These are phyloP conservation scores for Podotricha telesiphe DNA, from an alignment of 2,888 invertebrate genomes.

Conservation along the genomic window DNA sequence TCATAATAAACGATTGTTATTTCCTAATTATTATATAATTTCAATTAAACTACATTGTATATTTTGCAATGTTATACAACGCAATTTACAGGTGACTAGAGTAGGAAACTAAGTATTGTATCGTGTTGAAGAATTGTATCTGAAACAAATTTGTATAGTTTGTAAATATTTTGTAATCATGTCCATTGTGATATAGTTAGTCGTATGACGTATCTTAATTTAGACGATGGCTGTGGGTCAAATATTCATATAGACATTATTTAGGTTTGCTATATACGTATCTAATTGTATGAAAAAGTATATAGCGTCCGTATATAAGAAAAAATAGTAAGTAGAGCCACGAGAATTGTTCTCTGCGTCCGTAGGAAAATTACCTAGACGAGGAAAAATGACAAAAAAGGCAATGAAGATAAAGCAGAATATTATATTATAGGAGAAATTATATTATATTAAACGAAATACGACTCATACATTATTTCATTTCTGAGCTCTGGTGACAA, in stretches of 20 bases:
- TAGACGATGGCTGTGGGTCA: not conserved
- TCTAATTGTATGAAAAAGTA: no score
- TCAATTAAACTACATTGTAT: not conserved
- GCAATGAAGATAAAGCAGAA: no score
- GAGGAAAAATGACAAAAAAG: no score
- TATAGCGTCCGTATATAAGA: no score
- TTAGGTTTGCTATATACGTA: no score
- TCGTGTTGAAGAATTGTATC: not conserved
- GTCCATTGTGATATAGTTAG: not conserved
- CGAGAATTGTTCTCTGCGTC: no score
- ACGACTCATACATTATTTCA: no score
- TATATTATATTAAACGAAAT: no score
- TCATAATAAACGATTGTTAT: slow-evolving; percentile 7
- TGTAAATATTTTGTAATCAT: not conserved
- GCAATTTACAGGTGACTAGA: not conserved
- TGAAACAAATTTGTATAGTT: not conserved
- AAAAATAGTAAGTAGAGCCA: no score
- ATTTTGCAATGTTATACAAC: not conserved
- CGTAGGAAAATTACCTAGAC: no score
- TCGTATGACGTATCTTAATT: not conserved
- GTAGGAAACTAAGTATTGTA: not conserved
- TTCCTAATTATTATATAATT: not conserved
- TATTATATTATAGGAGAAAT: no score
- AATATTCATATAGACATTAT: not conserved
- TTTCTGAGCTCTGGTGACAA: no score